These are phyloP conservation scores for Troides aeacus DNA, from an alignment of 2,888 invertebrate genomes.

Conservation along the genomic window DNA sequence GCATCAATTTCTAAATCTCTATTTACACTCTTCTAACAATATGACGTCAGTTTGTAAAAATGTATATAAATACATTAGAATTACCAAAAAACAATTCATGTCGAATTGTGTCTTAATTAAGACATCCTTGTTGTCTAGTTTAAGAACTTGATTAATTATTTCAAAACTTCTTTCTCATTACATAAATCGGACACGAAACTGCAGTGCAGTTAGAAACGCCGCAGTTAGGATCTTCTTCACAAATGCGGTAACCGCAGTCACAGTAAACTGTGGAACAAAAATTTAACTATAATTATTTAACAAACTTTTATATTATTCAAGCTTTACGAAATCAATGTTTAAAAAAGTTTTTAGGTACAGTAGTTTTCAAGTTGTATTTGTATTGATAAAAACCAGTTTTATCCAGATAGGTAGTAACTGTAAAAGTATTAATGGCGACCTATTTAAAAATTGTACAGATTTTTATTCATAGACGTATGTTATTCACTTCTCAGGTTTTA, in stretches of 20 bases:
- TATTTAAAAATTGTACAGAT: no score
- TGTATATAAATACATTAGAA: background rate
- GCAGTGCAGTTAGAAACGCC: constrained; percentile 6
- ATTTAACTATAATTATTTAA: background rate
- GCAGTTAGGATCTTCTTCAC: constrained; percentile 7
- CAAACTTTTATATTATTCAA: no score
- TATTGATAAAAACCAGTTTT: background rate
- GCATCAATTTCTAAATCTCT: no score
- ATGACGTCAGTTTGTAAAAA: no score
- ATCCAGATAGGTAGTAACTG: no score
- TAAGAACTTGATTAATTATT: background rate
- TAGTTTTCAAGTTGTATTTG: background rate
- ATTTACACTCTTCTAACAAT: no score
- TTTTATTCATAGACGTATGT: no score
- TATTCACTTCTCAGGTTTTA: no score
- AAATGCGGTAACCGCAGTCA: background rate
- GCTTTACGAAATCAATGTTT: background rate
- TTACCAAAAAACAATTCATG: background rate
- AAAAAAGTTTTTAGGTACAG: background rate
- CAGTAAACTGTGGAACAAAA: background rate
- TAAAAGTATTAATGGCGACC: no score
- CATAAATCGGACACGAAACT: constrained; percentile 2
- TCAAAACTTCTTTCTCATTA: background rate
- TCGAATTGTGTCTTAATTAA: background rate
- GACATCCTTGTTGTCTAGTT: background rate